phyloP scores from a whole-genome alignment of 2,888 invertebrate species.

The Vannuccia rotundouncinata region DNA sequence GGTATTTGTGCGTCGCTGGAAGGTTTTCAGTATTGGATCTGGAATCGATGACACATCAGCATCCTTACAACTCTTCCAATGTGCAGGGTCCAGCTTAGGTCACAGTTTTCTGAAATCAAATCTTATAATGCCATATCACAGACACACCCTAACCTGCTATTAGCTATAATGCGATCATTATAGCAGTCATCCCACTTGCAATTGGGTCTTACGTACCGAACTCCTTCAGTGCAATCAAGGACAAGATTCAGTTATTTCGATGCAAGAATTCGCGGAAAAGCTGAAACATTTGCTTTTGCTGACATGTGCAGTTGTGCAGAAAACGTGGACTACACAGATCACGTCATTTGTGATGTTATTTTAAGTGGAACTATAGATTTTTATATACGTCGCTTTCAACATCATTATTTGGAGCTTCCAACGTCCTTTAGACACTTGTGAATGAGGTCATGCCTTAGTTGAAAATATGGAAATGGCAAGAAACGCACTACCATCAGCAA shows the following conservation, averaged over 20 bases:
- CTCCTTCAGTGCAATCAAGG: not conserved
- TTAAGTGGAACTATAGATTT: not conserved
- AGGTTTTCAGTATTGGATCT: not conserved
- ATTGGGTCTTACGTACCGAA: not conserved
- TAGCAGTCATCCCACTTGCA: constrained; percentile 9
- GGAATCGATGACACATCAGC: not conserved
- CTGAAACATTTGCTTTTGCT: constrained; percentile 15
- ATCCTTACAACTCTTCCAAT: constrained; percentile 1
- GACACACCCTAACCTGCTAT: not conserved
- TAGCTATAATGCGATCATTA: not conserved
- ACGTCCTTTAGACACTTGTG: not conserved
- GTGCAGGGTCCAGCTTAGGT: not conserved
- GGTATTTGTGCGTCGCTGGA: not conserved
- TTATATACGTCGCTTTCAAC: not conserved
- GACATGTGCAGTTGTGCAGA: not conserved
- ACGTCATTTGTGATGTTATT: not conserved
- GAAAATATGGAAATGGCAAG: not conserved
- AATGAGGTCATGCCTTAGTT: not conserved
- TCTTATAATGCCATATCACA: not conserved
- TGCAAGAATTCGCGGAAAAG: not conserved
- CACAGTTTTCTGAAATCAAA: not conserved
- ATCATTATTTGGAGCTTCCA: not conserved
- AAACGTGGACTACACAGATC: not conserved
- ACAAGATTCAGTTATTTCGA: not conserved
- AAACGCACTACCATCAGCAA: not conserved